Percentiles rank a stretch among this genome's conserved stretches.
phyloP scores from a whole-genome alignment of 2,113 vertebrate genomes.

The Rhabdornis inornatus region DNA sequence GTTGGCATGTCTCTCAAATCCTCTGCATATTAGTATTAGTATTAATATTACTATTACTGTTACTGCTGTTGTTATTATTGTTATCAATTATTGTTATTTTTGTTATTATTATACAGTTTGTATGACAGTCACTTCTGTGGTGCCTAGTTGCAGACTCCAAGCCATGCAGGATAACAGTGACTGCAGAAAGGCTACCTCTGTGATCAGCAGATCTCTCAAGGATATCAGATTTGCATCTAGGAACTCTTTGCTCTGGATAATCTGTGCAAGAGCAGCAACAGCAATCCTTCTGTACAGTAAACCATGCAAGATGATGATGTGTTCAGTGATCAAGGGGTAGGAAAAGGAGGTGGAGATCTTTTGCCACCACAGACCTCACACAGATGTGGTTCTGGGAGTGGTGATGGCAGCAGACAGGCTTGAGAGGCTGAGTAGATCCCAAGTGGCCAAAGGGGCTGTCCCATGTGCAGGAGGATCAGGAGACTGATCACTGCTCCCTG shows the following conservation, averaged over 20 bases:
- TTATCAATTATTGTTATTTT: too few species aligned
- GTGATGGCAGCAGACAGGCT: neutral
- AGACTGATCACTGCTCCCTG: neutral
- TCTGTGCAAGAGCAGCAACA: neutral
- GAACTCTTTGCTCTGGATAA: neutral
- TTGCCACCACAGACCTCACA: neutral
- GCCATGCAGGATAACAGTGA: neutral
- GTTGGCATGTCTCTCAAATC: neutral
- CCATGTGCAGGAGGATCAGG: neutral
- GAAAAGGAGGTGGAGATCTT: neutral
- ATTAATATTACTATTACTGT: too few species aligned
- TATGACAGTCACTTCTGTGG: accelerated
- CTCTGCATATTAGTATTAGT: neutral
- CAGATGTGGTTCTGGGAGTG: accelerated
- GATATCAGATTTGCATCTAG: neutral
- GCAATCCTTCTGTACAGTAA: neutral
- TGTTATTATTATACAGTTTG: neutral
- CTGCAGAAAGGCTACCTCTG: neutral
- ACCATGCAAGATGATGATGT: accelerated
- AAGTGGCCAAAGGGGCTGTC: neutral
- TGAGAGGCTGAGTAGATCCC: neutral
- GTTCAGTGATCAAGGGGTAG: neutral
- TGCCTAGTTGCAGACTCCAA: neutral
- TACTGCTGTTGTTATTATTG: neutral
- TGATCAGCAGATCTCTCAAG: neutral